phyloP scores from a whole-genome alignment of 2,113 vertebrate genomes.

The Capreolus pygargus region DNA sequence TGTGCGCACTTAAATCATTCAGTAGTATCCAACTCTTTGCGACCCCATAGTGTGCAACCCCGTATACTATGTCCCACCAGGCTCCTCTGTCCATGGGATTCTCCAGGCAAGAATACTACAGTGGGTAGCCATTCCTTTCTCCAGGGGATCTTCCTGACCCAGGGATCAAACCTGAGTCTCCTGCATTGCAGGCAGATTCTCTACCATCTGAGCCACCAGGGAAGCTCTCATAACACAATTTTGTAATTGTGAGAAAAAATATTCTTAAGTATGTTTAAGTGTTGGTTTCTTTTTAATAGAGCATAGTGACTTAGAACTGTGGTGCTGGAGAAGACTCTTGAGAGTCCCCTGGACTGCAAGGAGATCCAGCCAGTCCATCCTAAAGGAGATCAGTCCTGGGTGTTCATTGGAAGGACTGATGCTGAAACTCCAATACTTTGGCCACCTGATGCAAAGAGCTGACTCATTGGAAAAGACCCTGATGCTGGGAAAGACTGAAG shows the following conservation, averaged over 20 bases:
- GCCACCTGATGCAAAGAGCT: background rate
- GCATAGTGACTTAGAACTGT: background rate
- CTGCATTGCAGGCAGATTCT: background rate
- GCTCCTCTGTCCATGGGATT: background rate
- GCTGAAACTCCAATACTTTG: background rate
- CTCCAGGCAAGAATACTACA: background rate
- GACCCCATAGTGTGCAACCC: background rate
- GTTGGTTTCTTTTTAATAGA: slow-evolving; percentile 7
- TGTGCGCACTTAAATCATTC: accelerated
- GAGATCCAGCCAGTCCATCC: background rate
- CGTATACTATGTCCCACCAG: background rate
- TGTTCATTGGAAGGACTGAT: background rate
- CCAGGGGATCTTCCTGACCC: background rate
- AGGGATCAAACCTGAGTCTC: background rate
- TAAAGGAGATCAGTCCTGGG: background rate
- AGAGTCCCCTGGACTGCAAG: background rate
- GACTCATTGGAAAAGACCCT: background rate
- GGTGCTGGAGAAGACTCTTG: background rate
- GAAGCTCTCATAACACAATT: background rate
- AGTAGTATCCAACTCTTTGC: background rate
- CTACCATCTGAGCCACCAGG: background rate
- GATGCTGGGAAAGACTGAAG: background rate
- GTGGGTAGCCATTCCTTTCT: background rate
- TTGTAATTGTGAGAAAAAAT: background rate
- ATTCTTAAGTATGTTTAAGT: background rate